Percentiles rank a stretch among this genome's conserved stretches.
Conservation (phyloP, 2,888 invertebrate genomes). For the Lithosia quadra region DNA sequence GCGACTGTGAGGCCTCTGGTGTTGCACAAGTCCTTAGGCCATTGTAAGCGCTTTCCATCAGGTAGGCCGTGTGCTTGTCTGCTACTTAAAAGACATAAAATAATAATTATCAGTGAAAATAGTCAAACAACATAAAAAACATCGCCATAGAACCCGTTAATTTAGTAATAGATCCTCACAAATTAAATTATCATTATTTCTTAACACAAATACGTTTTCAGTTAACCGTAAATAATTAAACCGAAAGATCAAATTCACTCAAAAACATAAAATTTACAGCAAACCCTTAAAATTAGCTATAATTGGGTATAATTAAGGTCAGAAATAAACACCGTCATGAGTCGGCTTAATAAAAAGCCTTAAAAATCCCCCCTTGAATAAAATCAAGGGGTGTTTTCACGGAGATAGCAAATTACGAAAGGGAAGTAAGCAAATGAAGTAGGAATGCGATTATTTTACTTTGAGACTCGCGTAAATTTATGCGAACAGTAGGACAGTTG, state of each 20-base stretch:
- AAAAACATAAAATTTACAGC: conserved; percentile 5
- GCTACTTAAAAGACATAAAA: too few species aligned
- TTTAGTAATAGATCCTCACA: not conserved
- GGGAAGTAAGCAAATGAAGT: conserved; percentile 77
- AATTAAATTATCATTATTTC: conserved; percentile 2
- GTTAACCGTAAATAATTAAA: not conserved
- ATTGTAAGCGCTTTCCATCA: too few species aligned
- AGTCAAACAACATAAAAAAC: too few species aligned
- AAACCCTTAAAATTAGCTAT: conserved; percentile 12
- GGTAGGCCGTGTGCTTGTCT: too few species aligned
- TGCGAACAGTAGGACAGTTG: conserved; percentile 60
- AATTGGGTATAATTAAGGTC: conserved; percentile 19
- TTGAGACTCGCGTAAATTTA: conserved; percentile 73
- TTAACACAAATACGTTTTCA: not conserved
- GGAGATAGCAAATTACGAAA: conserved; percentile 75
- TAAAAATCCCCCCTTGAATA: conserved; percentile 45
- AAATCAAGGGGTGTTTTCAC: conserved; percentile 67
- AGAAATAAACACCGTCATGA: conserved; percentile 28
- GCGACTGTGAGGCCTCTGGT: too few species aligned
- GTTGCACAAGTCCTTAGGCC: too few species aligned
- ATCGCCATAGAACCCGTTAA: not conserved
- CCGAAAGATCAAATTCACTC: not conserved
- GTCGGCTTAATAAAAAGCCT: conserved; percentile 30
- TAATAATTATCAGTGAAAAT: too few species aligned
- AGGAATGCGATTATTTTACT: conserved; percentile 78